Evolutionary conservation across 2,797 vertebrate species (phyloP).

Genomic region (Takifugu rubripes): DNA sequence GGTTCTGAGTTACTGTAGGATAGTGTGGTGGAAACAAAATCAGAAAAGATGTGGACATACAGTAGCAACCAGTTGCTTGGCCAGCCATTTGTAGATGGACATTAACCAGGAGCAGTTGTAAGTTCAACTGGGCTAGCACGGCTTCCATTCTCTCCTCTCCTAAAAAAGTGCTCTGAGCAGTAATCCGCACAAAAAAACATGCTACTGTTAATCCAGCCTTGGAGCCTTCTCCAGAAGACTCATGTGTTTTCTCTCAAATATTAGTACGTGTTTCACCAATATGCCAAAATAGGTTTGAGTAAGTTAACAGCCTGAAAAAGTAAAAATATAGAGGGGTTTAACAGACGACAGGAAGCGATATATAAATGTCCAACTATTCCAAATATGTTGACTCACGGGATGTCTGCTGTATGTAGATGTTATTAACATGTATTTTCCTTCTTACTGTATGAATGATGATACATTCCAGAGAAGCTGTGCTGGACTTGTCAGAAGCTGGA

Average conservation of each 20-base stretch:
- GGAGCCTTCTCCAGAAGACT: background rate
- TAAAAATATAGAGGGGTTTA: constrained; percentile 1
- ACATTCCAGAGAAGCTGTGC: constrained; percentile 49
- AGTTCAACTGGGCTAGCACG: background rate
- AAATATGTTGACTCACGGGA: constrained; percentile 45
- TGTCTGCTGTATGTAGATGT: constrained; percentile 34
- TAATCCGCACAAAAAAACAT: background rate
- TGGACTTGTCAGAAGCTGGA: constrained; percentile 35
- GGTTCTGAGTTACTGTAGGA: too few relatives aligned
- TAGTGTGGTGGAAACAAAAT: too few relatives aligned
- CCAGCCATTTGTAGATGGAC: too few relatives aligned
- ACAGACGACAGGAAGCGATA: constrained; percentile 21
- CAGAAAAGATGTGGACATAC: too few relatives aligned
- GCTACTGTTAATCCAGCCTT: background rate
- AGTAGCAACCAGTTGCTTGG: too few relatives aligned
- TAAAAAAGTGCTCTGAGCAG: background rate
- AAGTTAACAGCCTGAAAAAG: background rate
- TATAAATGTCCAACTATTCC: constrained; percentile 30
- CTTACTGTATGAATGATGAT: constrained; percentile 40
- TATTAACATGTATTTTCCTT: constrained; percentile 33
- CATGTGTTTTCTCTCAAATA: background rate
- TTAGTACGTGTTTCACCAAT: background rate
- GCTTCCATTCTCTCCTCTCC: background rate
- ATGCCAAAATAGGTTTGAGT: background rate
- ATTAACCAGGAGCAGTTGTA: background rate